A percentile compares a stretch with the other conserved stretches of the same genome.
Evolutionary conservation across 2,113 vertebrate genomes (phyloP).

Genomic region (Calidris pugnax): DNA sequence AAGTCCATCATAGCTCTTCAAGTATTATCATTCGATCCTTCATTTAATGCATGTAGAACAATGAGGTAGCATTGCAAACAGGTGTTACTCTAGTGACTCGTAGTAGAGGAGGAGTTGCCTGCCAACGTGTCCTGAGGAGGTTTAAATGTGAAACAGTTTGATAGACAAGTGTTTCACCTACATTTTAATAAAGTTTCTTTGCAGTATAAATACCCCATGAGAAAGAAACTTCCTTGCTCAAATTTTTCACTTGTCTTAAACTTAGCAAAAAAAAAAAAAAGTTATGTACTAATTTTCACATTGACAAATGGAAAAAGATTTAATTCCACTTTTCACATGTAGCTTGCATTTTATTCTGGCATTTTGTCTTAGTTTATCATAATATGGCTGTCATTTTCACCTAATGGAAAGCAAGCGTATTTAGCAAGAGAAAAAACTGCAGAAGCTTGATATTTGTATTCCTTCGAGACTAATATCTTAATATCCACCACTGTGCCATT

Average conservation of each 20-base stretch:
- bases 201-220: neutral
- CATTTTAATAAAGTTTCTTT: neutral
- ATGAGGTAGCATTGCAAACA: neutral
- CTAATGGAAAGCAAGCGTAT: neutral
- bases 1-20: neutral
- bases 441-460: constrained; percentile 35
- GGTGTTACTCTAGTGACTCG: neutral
- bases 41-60: neutral
- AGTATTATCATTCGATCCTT: neutral
- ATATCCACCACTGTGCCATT: constrained; percentile 23
- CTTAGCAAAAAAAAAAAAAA: neutral
- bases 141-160: neutral
- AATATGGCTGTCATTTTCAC: constrained; percentile 40
- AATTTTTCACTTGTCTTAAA: neutral
- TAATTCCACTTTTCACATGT: neutral
- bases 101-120: neutral
- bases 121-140: neutral
- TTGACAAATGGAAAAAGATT: neutral
- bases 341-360: neutral
- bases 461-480: constrained; percentile 24
- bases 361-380: neutral
- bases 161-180: neutral
- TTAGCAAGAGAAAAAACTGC: constrained; percentile 17
- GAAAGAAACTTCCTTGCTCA: neutral
- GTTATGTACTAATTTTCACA: neutral